phyloP scores from a whole-genome alignment of 2,888 invertebrate species.

The Rhingia campestris region DNA sequence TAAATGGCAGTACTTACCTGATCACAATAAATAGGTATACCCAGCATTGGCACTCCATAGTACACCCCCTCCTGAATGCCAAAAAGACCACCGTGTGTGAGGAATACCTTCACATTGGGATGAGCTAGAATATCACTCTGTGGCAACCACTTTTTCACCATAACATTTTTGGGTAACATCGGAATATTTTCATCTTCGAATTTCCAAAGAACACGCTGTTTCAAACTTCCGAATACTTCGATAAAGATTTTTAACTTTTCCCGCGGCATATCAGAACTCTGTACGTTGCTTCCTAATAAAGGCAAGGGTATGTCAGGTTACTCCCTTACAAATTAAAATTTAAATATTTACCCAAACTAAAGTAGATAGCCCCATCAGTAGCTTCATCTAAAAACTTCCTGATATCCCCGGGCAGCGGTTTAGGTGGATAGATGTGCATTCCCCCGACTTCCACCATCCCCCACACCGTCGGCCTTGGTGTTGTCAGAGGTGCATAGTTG shows the following conservation, averaged over 20 bases:
- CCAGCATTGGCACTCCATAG: conserved; percentile 82
- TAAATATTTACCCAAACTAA: conserved; percentile 81
- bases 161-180: conserved; percentile 81
- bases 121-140: conserved; percentile 84
- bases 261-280: conserved; percentile 82
- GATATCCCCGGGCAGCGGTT: conserved; percentile 80
- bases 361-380: conserved; percentile 83
- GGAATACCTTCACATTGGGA: conserved; percentile 82
- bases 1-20: conserved; percentile 77
- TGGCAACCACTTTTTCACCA: conserved; percentile 84
- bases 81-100: conserved; percentile 83
- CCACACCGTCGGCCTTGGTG: conserved; percentile 82
- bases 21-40: conserved; percentile 83
- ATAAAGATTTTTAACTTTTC: conserved; percentile 81
- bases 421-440: conserved; percentile 83
- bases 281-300: conserved; percentile 82
- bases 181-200: conserved; percentile 82
- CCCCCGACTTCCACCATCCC: conserved; percentile 84
- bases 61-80: conserved; percentile 83
- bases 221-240: conserved; percentile 81
- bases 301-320: neutral
- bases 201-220: conserved; percentile 83
- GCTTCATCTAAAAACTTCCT: conserved; percentile 82
- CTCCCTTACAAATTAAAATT: neutral
- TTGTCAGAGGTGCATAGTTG: conserved; percentile 83